Evolutionary conservation across 2,113 vertebrate genomes (phyloP).

Genomic region (Rhea pennata): DNA sequence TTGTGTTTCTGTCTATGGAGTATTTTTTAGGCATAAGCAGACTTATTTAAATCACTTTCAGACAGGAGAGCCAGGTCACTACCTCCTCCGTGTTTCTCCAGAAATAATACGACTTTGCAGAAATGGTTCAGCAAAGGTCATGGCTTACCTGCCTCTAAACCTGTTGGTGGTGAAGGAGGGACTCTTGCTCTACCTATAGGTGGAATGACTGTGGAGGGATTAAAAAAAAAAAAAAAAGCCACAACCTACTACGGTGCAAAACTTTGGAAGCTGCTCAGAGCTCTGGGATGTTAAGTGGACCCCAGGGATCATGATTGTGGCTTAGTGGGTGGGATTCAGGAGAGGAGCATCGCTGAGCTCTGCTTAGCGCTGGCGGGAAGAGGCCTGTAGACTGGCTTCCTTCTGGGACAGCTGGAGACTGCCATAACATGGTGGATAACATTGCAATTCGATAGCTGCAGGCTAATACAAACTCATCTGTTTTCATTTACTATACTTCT

Average conservation of each 20-base stretch:
- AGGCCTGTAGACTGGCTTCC: background rate
- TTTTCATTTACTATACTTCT: background rate
- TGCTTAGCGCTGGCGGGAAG: background rate
- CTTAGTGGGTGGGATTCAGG: background rate
- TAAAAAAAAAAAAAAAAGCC: background rate
- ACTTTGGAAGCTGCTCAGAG: background rate
- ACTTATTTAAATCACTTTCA: too few relatives aligned
- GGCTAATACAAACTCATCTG: background rate
- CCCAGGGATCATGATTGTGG: background rate
- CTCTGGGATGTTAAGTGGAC: background rate
- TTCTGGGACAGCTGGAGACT: background rate
- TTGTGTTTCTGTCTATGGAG: background rate
- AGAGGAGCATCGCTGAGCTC: background rate
- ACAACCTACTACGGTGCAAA: background rate
- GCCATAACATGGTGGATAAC: background rate
- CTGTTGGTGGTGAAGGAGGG: background rate
- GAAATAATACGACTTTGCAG: fast-evolving
- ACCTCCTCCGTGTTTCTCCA: background rate
- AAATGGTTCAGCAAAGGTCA: too few relatives aligned
- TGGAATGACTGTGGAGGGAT: fast-evolving
- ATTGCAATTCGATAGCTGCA: background rate
- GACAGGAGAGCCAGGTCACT: too few relatives aligned
- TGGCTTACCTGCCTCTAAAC: background rate
- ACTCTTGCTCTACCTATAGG: background rate
- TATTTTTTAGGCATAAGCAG: background rate